phyloP scores from a whole-genome alignment of 92 coral and sea anemone genomes.

The Muricea muricata region DNA sequence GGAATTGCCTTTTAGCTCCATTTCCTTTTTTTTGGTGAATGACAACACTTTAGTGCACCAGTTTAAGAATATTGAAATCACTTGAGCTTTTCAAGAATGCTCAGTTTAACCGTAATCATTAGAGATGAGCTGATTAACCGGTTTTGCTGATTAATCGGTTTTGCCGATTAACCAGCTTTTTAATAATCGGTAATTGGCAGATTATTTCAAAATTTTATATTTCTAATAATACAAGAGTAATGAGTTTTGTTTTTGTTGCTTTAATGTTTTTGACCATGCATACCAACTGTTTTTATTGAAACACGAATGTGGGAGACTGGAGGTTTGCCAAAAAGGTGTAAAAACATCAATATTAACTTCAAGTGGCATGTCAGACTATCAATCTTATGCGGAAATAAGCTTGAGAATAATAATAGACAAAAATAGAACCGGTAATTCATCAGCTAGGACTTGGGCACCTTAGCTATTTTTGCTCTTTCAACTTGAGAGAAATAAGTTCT shows the following conservation, averaged over 20 bases:
- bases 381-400: neutral
- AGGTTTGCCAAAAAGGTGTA: neutral
- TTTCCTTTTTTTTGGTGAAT: too few relatives aligned
- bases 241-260: neutral
- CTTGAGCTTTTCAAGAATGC: too few relatives aligned
- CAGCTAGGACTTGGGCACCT: neutral
- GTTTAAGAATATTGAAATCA: too few relatives aligned
- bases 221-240: neutral
- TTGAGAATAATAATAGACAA: neutral
- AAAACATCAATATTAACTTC: neutral
- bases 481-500: neutral
- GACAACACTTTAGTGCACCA: too few relatives aligned
- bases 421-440: neutral
- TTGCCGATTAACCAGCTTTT: too few relatives aligned
- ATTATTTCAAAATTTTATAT: too few relatives aligned
- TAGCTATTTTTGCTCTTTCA: neutral
- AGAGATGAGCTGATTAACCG: too few relatives aligned
- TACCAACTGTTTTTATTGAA: neutral
- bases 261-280: neutral
- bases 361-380: neutral
- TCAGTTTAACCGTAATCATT: too few relatives aligned
- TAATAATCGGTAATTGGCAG: too few relatives aligned
- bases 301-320: neutral
- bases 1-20: too few relatives aligned
- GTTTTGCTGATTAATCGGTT: too few relatives aligned